Percentiles rank a stretch among this genome's conserved stretches.
Conservation (phyloP, 35 echinoderm and acorn worm genomes). For the Nesometra sesokonis region DNA sequence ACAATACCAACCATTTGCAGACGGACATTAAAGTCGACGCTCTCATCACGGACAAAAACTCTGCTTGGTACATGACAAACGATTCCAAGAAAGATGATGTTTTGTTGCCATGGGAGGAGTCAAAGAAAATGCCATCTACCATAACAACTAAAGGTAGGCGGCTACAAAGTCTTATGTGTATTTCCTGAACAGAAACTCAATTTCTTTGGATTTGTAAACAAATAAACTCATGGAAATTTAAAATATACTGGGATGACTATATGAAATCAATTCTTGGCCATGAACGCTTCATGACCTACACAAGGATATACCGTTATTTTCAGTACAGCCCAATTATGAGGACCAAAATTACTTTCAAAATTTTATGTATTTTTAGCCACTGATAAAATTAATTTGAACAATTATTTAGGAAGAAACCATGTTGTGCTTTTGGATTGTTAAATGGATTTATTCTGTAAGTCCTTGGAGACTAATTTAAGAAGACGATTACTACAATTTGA, state of each 20-base stretch:
- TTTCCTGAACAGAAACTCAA: not conserved
- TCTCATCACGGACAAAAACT: not conserved
- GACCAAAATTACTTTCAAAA: too few species aligned
- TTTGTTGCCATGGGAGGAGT: constrained; percentile 1
- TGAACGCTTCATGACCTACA: too few species aligned
- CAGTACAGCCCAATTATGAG: too few species aligned
- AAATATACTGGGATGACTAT: not conserved
- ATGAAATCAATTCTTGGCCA: not conserved
- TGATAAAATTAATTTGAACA: too few species aligned
- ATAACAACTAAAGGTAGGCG: not conserved
- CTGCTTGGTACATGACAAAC: constrained; percentile 12
- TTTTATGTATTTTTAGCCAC: too few species aligned
- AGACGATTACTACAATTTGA: not conserved
- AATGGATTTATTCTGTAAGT: not conserved
- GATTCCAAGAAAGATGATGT: not conserved
- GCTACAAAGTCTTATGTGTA: not conserved
- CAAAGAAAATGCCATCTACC: not conserved
- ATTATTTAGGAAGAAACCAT: too few species aligned
- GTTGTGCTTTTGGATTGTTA: not conserved
- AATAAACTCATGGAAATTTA: not conserved
- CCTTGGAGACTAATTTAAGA: not conserved
- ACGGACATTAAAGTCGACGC: not conserved
- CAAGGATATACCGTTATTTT: too few species aligned
- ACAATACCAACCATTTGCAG: not conserved
- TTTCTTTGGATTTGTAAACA: not conserved